Evolutionary conservation across 2,888 invertebrate genomes (phyloP), one percentile per base, ranked within the genome.

Genomic region (Pollenia labialis): DNA sequence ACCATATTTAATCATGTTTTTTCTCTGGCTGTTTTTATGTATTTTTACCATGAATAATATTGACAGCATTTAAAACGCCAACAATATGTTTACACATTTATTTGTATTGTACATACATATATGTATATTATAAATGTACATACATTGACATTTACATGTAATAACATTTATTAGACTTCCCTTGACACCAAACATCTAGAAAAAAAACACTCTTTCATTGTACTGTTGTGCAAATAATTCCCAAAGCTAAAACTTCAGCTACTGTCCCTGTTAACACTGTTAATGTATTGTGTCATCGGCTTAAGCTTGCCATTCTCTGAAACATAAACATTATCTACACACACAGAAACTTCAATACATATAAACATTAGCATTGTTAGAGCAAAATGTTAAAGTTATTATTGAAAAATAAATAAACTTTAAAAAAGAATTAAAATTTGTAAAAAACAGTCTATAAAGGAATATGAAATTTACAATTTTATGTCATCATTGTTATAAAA

Each of bases 81-180:
- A 32, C 32, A 32, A 6, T 6, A 6, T 32, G 32, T 32, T 32
- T 32, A 6, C 32, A 6, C 32, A 32, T 4, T 32, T 32, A 32
- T 32, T 32, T 32, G 6, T 6, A 32, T 32, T 32, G 6, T 32
- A 32, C 6, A 32, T 32, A 32, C 3, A 6, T 32, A 32, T 3
- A 10, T 12, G 42, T 58, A 32, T 79, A 40, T 46, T 23, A 23
- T 23, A 23, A 23, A 23, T 23, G 23, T 23, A 23, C 23, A 23
- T 23, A 23, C 50, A 52, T 82, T 82, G 75, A 54, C 69, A 69
- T 75, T 48, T 66, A 58, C 58, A 71, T 68, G 50, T 74, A 42
- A 72, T 79, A 72, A 79, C 44, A 72, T 81, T 76, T 66, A 58
- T 81, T 64, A 71, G 16, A 68, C 14, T 14, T 64, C 85, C 62